Percentiles rank a stretch among this genome's conserved stretches.
Conservation (phyloP, 2,113 vertebrate genomes). For the Eretmochelys imbricata region DNA sequence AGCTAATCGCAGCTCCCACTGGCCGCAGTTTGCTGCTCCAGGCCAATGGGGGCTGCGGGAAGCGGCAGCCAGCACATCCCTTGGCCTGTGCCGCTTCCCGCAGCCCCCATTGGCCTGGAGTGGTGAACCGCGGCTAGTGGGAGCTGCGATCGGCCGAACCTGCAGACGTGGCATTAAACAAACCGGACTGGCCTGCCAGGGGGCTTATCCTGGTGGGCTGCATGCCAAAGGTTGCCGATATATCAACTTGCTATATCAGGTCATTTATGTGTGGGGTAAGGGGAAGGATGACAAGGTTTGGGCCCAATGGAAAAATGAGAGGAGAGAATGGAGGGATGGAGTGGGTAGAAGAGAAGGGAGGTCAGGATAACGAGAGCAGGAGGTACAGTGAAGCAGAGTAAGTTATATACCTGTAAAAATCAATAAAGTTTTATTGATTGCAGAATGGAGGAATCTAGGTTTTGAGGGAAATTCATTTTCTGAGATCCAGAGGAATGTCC, state of each 20-base stretch:
- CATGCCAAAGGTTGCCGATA: no score
- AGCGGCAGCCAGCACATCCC: no score
- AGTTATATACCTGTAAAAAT: neutral
- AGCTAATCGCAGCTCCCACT: no score
- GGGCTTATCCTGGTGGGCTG: no score
- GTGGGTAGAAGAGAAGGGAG: neutral
- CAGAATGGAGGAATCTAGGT: neutral
- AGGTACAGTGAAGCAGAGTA: neutral
- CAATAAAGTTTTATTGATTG: neutral
- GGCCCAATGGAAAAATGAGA: neutral
- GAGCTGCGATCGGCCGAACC: no score
- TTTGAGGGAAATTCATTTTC: neutral
- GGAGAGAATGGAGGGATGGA: neutral
- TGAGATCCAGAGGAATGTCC: neutral
- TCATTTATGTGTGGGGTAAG: neutral
- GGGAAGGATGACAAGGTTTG: neutral
- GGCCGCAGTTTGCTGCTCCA: no score
- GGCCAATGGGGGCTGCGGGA: no score
- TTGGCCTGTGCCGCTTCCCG: no score
- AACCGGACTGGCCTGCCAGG: no score
- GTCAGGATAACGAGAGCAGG: neutral
- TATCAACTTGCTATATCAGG: neutral
- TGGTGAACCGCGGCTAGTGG: no score
- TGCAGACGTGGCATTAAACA: no score
- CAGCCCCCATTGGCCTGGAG: no score